Conservation (phyloP, 2,113 vertebrate genomes). For the Oxyruncus cristatus region DNA sequence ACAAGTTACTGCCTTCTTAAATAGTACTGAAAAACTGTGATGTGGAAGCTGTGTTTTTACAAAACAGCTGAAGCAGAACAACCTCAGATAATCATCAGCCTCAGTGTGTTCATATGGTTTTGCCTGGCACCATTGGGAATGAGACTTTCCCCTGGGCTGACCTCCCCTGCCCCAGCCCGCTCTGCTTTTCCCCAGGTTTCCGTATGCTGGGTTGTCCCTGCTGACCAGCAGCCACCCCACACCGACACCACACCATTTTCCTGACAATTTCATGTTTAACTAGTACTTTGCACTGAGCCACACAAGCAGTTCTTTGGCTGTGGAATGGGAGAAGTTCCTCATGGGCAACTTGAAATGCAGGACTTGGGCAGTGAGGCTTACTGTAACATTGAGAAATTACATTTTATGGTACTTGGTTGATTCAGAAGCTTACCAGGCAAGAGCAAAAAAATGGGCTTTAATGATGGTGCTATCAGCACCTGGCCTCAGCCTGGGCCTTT, state of each 20-base stretch:
- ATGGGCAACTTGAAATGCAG: not conserved
- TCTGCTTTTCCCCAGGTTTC: not conserved
- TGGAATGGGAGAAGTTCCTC: not conserved
- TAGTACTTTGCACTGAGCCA: not conserved
- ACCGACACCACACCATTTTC: not conserved
- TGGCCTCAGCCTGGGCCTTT: not conserved
- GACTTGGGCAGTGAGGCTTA: not conserved
- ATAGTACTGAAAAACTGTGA: not conserved
- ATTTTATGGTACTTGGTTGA: not conserved
- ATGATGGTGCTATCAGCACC: not conserved
- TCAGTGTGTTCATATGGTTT: not conserved
- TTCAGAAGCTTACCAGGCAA: not conserved
- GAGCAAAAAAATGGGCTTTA: not conserved
- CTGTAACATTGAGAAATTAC: not conserved
- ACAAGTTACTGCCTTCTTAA: not conserved
- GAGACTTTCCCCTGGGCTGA: not conserved
- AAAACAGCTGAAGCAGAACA: not conserved
- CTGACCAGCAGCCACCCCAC: not conserved
- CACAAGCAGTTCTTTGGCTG: not conserved
- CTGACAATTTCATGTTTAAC: not conserved
- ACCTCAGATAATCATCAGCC: not conserved
- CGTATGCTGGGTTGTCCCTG: accelerated
- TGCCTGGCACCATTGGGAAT: not conserved
- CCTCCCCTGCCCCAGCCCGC: not conserved
- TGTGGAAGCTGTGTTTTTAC: not conserved